Evolutionary conservation across 2,888 invertebrate species (phyloP), one percentile per base, ranked within the genome.

Genomic region (Yponomeuta evonymella): DNA sequence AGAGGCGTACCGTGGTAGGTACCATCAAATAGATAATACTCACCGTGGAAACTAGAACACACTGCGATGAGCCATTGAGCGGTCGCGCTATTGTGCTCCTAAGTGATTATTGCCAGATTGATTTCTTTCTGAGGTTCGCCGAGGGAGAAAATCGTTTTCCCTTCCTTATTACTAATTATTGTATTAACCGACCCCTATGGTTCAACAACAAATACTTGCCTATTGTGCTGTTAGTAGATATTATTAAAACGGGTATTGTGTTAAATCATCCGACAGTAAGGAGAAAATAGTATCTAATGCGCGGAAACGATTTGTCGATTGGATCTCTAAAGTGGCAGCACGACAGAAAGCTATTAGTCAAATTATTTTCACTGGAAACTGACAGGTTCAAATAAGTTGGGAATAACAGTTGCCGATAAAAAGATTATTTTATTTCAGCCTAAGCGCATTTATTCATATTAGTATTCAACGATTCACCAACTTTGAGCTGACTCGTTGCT

Each of bases 11-110:
- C 33, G 68, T 69, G 67, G 67, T 51, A 30, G 67, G 67, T 51
- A 30, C 30, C 51, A 30, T 36, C 30, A 69, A 51, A 33, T 69
- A 51, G 58, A 69, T 58, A 51, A 29, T 11, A 30, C 8, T 10
- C 66, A 70, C 65, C 70, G 70, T 70, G 70, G 70, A 70, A 70
- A 70, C 70, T 70, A 36, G 70, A 36, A 63, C 70, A 70, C 51
- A 48, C 48, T 66, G 64, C 63, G 64, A 70, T 67, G 70, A 51
- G 66, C 48, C 48, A 70, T 70, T 65, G 70, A 65, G 23, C 29
- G 70, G 48, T 64, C 6, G 23, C 51, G 30, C 66, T 51, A 70
- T 66, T 70, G 70, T 70, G 48, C 65, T 67, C 12, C n/a, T 67
- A 67, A 67, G 48, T 51, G 65, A 68, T 68, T 68, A 68, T 48